Evolutionary conservation across 2,113 vertebrate species (phyloP).

Genomic region (Spea bombifrons): DNA sequence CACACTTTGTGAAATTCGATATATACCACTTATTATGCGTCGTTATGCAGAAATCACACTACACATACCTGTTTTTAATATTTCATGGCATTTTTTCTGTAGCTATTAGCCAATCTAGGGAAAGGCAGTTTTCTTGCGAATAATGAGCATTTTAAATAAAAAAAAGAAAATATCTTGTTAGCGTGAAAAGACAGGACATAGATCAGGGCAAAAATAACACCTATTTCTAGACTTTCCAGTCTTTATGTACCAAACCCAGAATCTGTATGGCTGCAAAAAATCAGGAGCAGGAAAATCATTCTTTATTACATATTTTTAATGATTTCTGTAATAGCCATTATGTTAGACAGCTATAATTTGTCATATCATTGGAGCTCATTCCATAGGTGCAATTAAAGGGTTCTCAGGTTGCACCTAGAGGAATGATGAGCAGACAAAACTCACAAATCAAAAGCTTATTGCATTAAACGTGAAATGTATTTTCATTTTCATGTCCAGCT

Average conservation of each 20-base stretch:
- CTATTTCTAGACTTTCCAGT: neutral
- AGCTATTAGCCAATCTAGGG: constrained; percentile 10
- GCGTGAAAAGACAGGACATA: constrained; percentile 11
- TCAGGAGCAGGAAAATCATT: constrained; percentile 17
- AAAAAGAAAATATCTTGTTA: constrained; percentile 4
- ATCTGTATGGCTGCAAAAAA: constrained; percentile 14
- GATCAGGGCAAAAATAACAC: neutral
- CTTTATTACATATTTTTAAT: constrained; percentile 24
- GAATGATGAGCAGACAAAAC: neutral
- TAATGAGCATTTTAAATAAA: constrained; percentile 21
- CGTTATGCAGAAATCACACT: constrained; percentile 10
- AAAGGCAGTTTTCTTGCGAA: neutral
- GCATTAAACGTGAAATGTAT: constrained; percentile 20
- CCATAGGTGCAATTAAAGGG: constrained; percentile 25
- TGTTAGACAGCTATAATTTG: constrained; percentile 36
- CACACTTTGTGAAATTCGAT: constrained; percentile 30
- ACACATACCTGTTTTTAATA: constrained; percentile 30
- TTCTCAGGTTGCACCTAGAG: constrained; percentile 18
- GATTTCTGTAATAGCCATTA: constrained; percentile 32
- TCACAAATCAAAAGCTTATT: constrained; percentile 19
- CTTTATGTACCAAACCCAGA: neutral
- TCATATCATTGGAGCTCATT: constrained; percentile 15
- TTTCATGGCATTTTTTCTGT: neutral
- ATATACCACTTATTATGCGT: constrained; percentile 4
- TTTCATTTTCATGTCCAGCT: neutral